A percentile compares a stretch with the other conserved stretches of the same genome.
phyloP scores from a whole-genome alignment of 2,113 vertebrate species.

The Globicephala melas region DNA sequence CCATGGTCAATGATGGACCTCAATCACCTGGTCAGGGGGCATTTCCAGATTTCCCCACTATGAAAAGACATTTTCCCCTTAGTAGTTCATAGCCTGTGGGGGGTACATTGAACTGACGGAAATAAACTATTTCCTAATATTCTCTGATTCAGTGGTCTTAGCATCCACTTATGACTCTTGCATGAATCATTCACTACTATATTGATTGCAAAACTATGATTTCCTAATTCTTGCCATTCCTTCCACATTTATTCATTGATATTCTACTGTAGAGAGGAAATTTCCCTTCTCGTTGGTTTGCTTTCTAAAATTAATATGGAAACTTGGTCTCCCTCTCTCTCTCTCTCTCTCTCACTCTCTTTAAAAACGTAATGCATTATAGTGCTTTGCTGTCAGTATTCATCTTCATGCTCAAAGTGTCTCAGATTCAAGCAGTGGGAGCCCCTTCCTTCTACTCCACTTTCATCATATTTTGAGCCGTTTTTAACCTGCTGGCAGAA shows the following conservation, averaged over 20 bases:
- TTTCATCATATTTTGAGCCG: rapidly evolving
- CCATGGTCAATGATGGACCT: rapidly evolving
- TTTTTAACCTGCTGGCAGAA: not conserved
- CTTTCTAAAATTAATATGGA: not conserved
- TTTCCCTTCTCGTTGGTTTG: not conserved
- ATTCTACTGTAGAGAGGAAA: too few relatives aligned
- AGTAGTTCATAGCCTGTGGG: not conserved
- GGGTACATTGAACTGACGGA: not conserved
- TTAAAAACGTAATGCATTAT: not conserved
- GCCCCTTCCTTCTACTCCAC: not conserved
- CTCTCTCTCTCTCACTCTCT: not conserved
- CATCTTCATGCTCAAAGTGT: not conserved
- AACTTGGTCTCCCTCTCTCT: not conserved
- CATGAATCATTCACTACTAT: not conserved
- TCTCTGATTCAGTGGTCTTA: not conserved
- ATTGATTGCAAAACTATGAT: too few relatives aligned
- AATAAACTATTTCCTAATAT: not conserved
- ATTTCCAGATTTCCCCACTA: too few relatives aligned
- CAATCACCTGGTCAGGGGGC: rapidly evolving
- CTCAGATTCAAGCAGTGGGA: too few relatives aligned
- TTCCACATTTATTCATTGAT: not conserved
- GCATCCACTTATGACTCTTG: not conserved
- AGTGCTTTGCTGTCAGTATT: not conserved
- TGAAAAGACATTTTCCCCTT: not conserved
- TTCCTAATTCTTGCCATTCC: not conserved